phyloP scores from a whole-genome alignment of 2,113 vertebrate species.

The Nerophis lumbriciformis region DNA sequence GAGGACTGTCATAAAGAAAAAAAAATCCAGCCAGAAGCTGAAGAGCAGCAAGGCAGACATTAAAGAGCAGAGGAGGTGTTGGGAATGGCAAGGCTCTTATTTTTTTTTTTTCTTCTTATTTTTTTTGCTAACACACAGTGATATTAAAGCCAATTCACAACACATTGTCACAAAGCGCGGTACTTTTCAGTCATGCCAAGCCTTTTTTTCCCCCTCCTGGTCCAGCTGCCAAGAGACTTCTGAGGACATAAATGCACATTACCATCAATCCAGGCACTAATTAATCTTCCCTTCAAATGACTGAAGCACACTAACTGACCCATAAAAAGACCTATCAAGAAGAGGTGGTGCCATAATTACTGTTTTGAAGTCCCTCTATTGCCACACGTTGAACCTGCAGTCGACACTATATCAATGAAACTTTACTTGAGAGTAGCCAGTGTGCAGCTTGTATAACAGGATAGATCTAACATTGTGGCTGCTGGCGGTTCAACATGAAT shows the following conservation, averaged over 20 bases:
- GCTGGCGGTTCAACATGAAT: too few species aligned
- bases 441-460: too few species aligned
- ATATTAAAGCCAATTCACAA: conserved; percentile 27
- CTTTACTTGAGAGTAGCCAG: too few species aligned
- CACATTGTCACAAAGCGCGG: conserved; percentile 22
- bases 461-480: too few species aligned
- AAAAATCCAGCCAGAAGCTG: conserved; percentile 30
- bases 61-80: conserved; percentile 24
- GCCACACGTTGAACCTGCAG: too few species aligned
- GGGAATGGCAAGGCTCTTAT: background rate
- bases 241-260: conserved; percentile 43
- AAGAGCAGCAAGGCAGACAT: conserved; percentile 24
- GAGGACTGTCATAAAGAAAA: conserved; percentile 28
- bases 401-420: too few species aligned
- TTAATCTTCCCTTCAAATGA: conserved; percentile 42
- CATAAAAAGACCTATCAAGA: conserved; percentile 12
- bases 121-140: conserved; percentile 27
- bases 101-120: background rate
- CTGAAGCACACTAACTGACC: conserved; percentile 31
- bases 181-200: conserved; percentile 38
- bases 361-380: conserved; percentile 13
- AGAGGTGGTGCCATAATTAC: conserved; percentile 19
- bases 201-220: background rate
- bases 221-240: conserved; percentile 31
- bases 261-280: conserved; percentile 37